Base-by-base conservation (phyloP, 2,888 invertebrate genomes). In the Cryptus viduatorius region DNA sequence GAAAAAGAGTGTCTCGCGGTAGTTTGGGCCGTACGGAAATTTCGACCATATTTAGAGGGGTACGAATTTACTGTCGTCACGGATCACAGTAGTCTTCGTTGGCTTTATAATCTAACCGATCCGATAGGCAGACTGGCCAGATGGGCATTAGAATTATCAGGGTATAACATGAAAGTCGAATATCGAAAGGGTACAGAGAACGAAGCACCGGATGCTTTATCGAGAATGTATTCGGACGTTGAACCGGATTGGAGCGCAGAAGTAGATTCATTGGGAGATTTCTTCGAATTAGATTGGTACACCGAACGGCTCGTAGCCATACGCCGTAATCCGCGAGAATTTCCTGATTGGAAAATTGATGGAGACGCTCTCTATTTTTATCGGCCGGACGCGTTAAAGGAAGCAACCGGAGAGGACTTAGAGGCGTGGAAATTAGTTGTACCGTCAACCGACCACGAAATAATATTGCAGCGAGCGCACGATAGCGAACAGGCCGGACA, bases 351-450 rank as follows among this genome's bases (percentile, higher is more conserved):
- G 86, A 65, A 76, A n/a, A n/a, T 83, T 3, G 59, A 48, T 2
- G 77, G 77, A 1, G 75, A 75, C 7, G 24, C 24, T 14, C 48
- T 86, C 7, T 86, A 84, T 19, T 83, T 78, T 50, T 72, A 37
- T 37, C 76, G 80, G n/a, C 80, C 72, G 4, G 79, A 85, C 65
- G 79, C 79, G 0, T 3, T 77, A 0, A 75, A 79, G 12, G 85
- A 79, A 29, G 73, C 83, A n/a, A 56, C 79, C n/a, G 61, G 85
- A 0, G 71, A 76, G 4, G 86, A 87, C 50, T 12, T 72, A 5
- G 81, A 83, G 5, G 83, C 83, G 10, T 87, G 88, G 88, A 86
- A 87, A 67, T 61, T 85, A 2, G 86, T 87, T n/a, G 16, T 88
- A 10, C 87, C 89, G 24, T 37, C 59, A 3, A 85, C 85, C 0